Evolutionary conservation across 2,113 vertebrate genomes (phyloP).

Genomic region (Cheirogaleus medius): DNA sequence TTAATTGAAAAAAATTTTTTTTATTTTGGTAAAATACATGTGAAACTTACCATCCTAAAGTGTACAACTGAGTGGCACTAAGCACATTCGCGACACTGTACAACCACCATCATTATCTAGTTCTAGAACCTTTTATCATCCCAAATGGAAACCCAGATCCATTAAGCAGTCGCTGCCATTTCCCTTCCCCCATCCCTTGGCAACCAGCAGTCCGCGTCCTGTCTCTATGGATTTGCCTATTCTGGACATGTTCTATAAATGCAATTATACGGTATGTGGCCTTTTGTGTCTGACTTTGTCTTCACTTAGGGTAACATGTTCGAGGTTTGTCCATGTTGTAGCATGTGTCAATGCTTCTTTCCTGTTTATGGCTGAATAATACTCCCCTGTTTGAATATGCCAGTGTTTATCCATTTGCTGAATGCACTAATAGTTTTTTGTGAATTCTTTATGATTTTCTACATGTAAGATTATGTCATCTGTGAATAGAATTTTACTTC

Average conservation of each 20-base stretch:
- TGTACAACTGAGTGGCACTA: neutral
- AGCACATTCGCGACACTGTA: fast-evolving
- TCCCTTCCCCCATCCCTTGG: neutral
- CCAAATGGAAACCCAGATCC: neutral
- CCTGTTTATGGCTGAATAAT: neutral
- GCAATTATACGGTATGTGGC: neutral
- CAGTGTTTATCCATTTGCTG: neutral
- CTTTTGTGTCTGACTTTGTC: neutral
- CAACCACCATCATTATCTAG: neutral
- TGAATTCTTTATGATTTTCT: neutral
- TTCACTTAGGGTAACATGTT: no score
- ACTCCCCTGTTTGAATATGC: no score
- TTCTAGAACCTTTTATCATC: no score
- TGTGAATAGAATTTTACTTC: neutral
- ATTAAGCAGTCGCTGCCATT: no score
- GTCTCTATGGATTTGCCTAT: neutral
- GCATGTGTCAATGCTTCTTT: no score
- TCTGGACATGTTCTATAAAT: neutral
- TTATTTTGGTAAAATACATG: neutral
- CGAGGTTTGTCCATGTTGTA: neutral
- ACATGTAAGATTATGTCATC: neutral
- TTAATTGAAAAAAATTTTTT: no score
- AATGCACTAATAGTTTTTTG: neutral
- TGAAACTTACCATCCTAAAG: neutral
- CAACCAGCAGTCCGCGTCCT: neutral